Conservation (phyloP, 2,888 invertebrate species). For the Polylopha cassiicola region DNA sequence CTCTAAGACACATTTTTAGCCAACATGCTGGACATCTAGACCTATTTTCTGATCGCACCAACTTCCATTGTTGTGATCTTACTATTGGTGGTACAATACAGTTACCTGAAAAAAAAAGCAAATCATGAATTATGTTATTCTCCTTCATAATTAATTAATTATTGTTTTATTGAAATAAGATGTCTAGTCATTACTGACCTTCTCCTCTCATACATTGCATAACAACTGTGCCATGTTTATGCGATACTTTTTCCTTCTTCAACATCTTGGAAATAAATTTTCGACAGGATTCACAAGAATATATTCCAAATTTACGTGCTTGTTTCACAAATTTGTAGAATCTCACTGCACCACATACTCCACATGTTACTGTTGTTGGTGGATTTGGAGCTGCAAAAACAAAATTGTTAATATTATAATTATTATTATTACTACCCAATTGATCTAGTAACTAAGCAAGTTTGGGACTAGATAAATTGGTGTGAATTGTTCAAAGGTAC, state of each 20-base stretch:
- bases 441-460: conserved; percentile 1
- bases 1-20: conserved; percentile 88
- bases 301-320: conserved; percentile 89
- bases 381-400: conserved; percentile 69
- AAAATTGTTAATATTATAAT: conserved; percentile 14
- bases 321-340: conserved; percentile 87
- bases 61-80: conserved; percentile 83
- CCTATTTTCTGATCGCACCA: conserved; percentile 82
- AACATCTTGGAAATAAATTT: conserved; percentile 91
- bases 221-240: conserved; percentile 70
- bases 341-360: conserved; percentile 86
- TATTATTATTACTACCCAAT: background rate
- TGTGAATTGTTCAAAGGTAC: too few relatives aligned
- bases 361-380: conserved; percentile 83
- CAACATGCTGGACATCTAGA: conserved; percentile 91
- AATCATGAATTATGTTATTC: background rate
- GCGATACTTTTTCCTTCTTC: conserved; percentile 80
- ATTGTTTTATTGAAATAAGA: conserved; percentile 1
- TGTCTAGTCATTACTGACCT: conserved; percentile 45
- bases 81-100: conserved; percentile 85
- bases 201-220: conserved; percentile 84
- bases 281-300: conserved; percentile 90
- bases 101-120: conserved; percentile 66
- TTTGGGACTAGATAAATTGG: background rate
- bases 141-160: conserved; percentile 2